phyloP scores from a whole-genome alignment of 2,113 vertebrate species.

The Pygoscelis antarcticus region DNA sequence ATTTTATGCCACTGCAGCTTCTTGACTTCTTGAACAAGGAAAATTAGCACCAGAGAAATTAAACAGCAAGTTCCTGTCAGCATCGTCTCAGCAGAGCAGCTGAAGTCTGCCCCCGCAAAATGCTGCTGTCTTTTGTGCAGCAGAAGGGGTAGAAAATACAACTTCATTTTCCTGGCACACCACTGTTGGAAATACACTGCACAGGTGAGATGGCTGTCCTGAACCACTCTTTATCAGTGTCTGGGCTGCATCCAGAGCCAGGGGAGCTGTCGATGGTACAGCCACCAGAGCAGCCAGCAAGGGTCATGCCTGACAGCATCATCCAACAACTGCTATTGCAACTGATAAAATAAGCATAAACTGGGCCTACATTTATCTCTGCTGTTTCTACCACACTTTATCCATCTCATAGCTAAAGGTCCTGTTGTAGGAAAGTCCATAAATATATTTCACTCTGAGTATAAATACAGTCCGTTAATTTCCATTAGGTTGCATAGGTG shows the following conservation, averaged over 20 bases:
- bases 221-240: no score
- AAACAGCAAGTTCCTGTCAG: not conserved
- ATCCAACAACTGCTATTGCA: not conserved
- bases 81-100: not conserved
- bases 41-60: not conserved
- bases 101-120: fast-evolving
- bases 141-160: not conserved
- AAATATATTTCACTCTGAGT: not conserved
- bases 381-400: not conserved
- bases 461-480: not conserved
- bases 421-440: not conserved
- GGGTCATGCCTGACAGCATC: not conserved
- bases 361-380: not conserved
- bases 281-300: not conserved
- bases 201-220: not conserved
- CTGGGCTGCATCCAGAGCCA: not conserved
- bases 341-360: not conserved
- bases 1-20: not conserved
- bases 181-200: not conserved
- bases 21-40: not conserved
- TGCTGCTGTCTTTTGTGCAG: not conserved
- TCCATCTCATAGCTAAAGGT: not conserved
- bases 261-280: not conserved
- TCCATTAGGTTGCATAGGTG: not conserved
- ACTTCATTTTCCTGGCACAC: not conserved